These are phyloP conservation scores for Mesorhabditis sp. DNA, from an alignment of 2,888 invertebrate genomes.

Conservation along the genomic window DNA sequence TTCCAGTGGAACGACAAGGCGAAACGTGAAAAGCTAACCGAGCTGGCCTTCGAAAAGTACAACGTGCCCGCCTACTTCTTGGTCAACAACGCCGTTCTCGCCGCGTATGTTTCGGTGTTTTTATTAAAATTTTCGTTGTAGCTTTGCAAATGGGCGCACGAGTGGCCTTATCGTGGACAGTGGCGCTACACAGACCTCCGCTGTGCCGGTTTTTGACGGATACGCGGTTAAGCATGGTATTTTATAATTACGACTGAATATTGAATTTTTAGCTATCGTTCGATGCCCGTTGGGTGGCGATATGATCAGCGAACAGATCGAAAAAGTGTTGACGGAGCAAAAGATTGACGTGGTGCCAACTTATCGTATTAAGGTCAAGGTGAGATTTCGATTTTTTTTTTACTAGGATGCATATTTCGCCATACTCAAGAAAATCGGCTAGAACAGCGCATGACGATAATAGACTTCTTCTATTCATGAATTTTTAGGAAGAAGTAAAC, in stretches of 20 bases:
- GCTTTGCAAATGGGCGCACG: constrained; percentile 85
- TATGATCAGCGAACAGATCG: constrained; percentile 76
- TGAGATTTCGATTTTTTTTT: too few relatives aligned
- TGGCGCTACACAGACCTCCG: constrained; percentile 94
- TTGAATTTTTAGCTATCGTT: constrained; percentile 72
- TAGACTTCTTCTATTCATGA: too few relatives aligned
- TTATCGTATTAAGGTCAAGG: constrained; percentile 71
- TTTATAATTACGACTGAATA: background rate
- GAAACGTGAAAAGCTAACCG: constrained; percentile 89
- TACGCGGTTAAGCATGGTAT: constrained; percentile 71
- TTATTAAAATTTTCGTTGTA: constrained; percentile 21
- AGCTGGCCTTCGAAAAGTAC: constrained; percentile 96
- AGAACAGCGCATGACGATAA: too few relatives aligned
- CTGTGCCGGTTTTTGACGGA: constrained; percentile 92
- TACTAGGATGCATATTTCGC: too few relatives aligned
- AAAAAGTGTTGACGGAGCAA: constrained; percentile 39
- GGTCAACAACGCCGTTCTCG: constrained; percentile 92
- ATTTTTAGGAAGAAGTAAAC: constrained; percentile 80
- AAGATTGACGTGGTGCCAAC: constrained; percentile 71
- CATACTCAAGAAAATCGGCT: too few relatives aligned
- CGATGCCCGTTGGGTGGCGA: constrained; percentile 94
- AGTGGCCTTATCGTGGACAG: constrained; percentile 87
- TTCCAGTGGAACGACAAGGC: constrained; percentile 79
- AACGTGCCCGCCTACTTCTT: constrained; percentile 95
- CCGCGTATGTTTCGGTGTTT: constrained; percentile 67